Conservation (phyloP, 2,797 vertebrate genomes). For the Pseudomugil tenellus region DNA sequence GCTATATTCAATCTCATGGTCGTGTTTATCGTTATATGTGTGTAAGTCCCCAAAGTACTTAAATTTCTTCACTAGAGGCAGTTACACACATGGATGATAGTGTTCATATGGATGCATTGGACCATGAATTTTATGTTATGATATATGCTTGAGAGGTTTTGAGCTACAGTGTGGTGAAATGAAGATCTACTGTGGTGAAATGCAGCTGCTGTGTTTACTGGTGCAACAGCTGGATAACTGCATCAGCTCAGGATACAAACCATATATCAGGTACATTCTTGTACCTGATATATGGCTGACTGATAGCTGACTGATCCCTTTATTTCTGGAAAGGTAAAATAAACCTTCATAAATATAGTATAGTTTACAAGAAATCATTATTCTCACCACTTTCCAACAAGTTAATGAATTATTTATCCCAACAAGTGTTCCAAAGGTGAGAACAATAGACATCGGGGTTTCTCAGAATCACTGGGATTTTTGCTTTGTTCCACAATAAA, state of each 20-base stretch:
- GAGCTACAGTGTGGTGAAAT: constrained; percentile 23
- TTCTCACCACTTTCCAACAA: background rate
- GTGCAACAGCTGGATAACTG: background rate
- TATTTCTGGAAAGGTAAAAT: background rate
- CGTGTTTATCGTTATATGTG: constrained; percentile 31
- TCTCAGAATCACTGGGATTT: background rate
- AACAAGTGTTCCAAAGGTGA: background rate
- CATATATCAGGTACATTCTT: background rate
- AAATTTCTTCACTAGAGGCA: constrained; percentile 23
- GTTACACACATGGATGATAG: constrained; percentile 36
- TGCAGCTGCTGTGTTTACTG: constrained; percentile 23
- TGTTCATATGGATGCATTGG: constrained; percentile 38
- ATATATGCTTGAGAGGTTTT: constrained; percentile 21
- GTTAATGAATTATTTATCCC: background rate
- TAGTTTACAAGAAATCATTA: background rate
- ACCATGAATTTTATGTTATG: constrained; percentile 31
- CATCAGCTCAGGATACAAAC: constrained; percentile 6
- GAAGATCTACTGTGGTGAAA: constrained; percentile 31
- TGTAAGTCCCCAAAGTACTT: constrained; percentile 25
- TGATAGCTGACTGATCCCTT: background rate
- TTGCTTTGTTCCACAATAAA: background rate
- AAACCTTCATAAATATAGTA: background rate
- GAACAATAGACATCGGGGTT: background rate
- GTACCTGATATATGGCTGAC: too few relatives aligned
- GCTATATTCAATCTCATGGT: constrained; percentile 19